These are phyloP conservation scores for Sphaerodactylus townsendi DNA, from an alignment of 2,113 vertebrate species.

Conservation along the genomic window DNA sequence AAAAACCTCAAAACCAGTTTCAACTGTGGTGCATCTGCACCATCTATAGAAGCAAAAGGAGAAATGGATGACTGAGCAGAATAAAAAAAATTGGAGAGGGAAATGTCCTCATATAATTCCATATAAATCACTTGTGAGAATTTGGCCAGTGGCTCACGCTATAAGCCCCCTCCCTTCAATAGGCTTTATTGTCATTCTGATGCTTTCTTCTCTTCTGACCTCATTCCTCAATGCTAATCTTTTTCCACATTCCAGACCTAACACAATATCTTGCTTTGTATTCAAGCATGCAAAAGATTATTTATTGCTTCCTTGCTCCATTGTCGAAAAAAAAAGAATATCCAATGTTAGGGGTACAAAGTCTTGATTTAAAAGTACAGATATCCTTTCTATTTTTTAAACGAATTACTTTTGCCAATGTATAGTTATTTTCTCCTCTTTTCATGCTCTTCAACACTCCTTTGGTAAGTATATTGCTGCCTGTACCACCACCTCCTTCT, in stretches of 20 bases:
- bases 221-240: constrained; percentile 15
- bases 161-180: not conserved
- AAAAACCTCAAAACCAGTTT: too few species aligned
- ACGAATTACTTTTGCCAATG: too few species aligned
- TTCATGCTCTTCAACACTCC: not conserved
- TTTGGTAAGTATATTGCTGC: constrained; percentile 12
- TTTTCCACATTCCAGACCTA: not conserved
- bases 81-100: too few species aligned
- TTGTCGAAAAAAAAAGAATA: not conserved
- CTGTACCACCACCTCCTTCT: constrained; percentile 21
- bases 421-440: not conserved
- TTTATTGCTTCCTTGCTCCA: constrained; percentile 15
- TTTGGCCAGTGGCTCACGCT: not conserved
- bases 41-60: not conserved
- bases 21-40: not conserved
- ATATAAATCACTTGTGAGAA: not conserved
- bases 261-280: constrained; percentile 25
- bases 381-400: not conserved
- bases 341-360: not conserved
- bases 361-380: constrained; percentile 1
- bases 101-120: not conserved
- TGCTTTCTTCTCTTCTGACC: constrained; percentile 14
- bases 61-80: not conserved
- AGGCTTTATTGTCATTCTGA: not conserved
- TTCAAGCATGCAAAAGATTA: constrained; percentile 8